A percentile compares a stretch with the other conserved stretches of the same genome.
phyloP scores from a whole-genome alignment of 2,797 vertebrate genomes.

The Coranthus polyacanthus region DNA sequence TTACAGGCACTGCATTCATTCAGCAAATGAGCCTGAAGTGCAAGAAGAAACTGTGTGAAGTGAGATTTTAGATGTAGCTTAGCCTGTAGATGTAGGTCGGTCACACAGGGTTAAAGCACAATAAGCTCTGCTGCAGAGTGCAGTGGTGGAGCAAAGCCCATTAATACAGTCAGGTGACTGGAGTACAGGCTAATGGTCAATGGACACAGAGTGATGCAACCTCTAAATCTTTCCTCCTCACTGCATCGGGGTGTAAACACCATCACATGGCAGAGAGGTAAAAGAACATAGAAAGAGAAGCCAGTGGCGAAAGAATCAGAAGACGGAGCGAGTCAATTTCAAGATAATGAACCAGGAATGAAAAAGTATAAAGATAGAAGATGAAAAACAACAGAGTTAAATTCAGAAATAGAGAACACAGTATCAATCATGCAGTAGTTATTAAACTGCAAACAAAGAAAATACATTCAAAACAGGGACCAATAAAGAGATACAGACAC shows the following conservation, averaged over 20 bases:
- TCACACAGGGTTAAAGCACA: constrained; percentile 49
- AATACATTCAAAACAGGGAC: constrained; percentile 20
- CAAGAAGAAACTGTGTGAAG: constrained; percentile 5
- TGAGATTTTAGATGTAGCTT: constrained; percentile 1
- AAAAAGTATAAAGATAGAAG: background rate
- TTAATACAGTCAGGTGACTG: constrained; percentile 63
- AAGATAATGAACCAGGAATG: constrained; percentile 9
- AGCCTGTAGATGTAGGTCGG: constrained; percentile 2
- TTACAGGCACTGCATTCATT: constrained; percentile 60
- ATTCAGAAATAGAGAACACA: background rate
- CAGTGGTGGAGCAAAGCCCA: constrained; percentile 46
- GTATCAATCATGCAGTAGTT: background rate
- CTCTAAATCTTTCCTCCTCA: constrained; percentile 55
- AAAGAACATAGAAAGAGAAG: background rate
- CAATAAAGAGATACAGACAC: constrained; percentile 1
- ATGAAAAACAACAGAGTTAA: background rate
- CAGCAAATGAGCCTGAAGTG: constrained; percentile 24
- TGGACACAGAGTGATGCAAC: constrained; percentile 58
- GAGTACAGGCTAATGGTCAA: constrained; percentile 47
- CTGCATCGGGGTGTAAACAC: constrained; percentile 66
- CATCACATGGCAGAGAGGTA: constrained; percentile 46
- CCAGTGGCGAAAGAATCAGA: background rate
- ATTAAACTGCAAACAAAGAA: constrained; percentile 31
- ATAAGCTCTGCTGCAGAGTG: constrained; percentile 27
- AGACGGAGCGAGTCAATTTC: background rate